Conservation (phyloP, 2,888 invertebrate genomes). For the Campoplex capitator region DNA sequence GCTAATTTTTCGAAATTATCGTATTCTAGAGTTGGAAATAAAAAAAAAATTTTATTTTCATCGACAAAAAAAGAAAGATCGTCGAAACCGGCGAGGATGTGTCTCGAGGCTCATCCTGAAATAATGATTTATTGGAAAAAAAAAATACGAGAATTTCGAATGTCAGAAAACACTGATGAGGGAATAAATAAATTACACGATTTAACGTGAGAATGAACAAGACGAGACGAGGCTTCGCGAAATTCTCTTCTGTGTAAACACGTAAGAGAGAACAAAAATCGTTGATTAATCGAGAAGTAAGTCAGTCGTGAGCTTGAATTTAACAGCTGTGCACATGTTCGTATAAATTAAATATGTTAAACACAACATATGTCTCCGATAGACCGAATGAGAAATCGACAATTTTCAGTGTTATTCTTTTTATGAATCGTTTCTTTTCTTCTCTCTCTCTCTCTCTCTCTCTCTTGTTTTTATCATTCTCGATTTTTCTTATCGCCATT, state of each 20-base stretch:
- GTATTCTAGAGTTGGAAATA: too few relatives aligned
- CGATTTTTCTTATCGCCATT: constrained; percentile 68
- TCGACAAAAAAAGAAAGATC: too few relatives aligned
- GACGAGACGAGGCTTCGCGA: not conserved
- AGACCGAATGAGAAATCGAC: constrained; percentile 16
- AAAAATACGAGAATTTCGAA: not conserved
- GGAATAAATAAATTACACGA: not conserved
- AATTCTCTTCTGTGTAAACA: constrained; percentile 27
- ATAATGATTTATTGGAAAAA: not conserved
- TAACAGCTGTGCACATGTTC: constrained; percentile 36
- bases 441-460: constrained; percentile 18
- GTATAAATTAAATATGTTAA: constrained; percentile 20
- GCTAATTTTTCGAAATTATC: not conserved
- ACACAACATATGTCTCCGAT: constrained; percentile 8
- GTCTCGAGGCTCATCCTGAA: not conserved
- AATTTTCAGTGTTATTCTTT: constrained; percentile 6
- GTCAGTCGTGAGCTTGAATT: not conserved
- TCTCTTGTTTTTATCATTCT: constrained; percentile 26
- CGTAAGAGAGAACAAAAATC: not conserved
- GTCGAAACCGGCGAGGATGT: too few relatives aligned
- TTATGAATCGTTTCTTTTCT: constrained; percentile 11
- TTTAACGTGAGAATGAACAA: constrained; percentile 19
- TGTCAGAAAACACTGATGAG: not conserved
- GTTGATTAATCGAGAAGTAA: constrained; percentile 5
- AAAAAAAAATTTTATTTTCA: too few relatives aligned